Conservation (phyloP, 2,888 invertebrate genomes). For the Dinocampus coccinellae region DNA sequence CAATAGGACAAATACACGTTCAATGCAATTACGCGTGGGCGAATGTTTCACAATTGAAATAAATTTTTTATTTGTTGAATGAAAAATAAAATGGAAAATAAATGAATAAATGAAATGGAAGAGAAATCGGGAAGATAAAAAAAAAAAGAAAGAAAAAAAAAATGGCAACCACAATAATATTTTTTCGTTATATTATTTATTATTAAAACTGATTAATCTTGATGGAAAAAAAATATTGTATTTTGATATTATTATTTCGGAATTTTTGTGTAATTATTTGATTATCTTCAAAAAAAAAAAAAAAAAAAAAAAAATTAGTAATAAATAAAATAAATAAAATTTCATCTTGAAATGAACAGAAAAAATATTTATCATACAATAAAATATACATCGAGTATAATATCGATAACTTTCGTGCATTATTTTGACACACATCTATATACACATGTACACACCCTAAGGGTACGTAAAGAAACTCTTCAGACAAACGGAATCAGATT, state of each 20-base stretch:
- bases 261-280: no score
- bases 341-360: no score
- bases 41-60: not conserved
- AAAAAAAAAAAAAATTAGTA: no score
- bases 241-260: no score
- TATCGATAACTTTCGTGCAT: constrained; percentile 16
- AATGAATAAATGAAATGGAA: not conserved
- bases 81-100: not conserved
- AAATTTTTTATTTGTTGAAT: not conserved
- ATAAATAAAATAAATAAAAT: not conserved
- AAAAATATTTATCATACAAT: not conserved
- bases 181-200: no score
- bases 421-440: not conserved
- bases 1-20: constrained; percentile 31
- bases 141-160: no score
- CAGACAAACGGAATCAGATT: constrained; percentile 20
- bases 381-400: not conserved
- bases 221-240: no score
- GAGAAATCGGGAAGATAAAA: not conserved
- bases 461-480: constrained; percentile 4
- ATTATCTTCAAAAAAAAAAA: no score
- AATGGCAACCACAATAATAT: no score
- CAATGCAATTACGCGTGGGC: constrained; percentile 36
- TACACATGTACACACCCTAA: not conserved
- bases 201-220: no score